Evolutionary conservation across 1,140 invertebrate species (phyloP).

Genomic region (Drosophila ironensis): DNA sequence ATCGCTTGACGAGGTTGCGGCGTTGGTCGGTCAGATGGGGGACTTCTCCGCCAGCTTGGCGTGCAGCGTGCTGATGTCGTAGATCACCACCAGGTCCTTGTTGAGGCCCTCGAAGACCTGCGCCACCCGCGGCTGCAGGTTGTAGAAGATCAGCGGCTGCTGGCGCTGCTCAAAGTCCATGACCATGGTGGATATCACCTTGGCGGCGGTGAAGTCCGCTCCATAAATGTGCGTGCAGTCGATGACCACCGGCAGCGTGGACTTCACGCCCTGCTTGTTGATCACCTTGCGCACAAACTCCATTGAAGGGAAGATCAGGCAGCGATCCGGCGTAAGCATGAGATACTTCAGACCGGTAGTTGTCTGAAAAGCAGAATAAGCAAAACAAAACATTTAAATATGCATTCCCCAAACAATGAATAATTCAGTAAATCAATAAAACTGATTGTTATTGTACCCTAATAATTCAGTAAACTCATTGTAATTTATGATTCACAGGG

Average conservation of each 20-base stretch:
- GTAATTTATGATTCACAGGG: too few species aligned
- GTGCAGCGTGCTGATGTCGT: constrained; percentile 88
- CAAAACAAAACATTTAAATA: not conserved
- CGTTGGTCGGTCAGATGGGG: constrained; percentile 16
- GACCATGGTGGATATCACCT: constrained; percentile 87
- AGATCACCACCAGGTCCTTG: constrained; percentile 88
- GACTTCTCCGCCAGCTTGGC: constrained; percentile 84
- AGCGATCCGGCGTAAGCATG: constrained; percentile 92
- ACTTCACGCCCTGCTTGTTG: constrained; percentile 88
- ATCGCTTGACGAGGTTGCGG: constrained; percentile 56
- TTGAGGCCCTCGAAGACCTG: constrained; percentile 89
- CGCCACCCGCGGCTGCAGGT: constrained; percentile 90
- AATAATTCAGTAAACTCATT: too few species aligned
- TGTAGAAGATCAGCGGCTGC: constrained; percentile 90
- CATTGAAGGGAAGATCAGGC: constrained; percentile 93
- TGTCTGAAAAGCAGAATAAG: too few species aligned
- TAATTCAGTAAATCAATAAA: not conserved
- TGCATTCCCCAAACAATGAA: not conserved
- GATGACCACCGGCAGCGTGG: constrained; percentile 89
- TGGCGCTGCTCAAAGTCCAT: constrained; percentile 88
- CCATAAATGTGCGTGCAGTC: constrained; percentile 92
- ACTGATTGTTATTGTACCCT: not conserved
- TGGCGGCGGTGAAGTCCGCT: constrained; percentile 91
- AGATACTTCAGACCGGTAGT: constrained; percentile 87
- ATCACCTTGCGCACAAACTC: constrained; percentile 93